phyloP scores from a whole-genome alignment of 2,797 vertebrate genomes.

The Falco naumanni region DNA sequence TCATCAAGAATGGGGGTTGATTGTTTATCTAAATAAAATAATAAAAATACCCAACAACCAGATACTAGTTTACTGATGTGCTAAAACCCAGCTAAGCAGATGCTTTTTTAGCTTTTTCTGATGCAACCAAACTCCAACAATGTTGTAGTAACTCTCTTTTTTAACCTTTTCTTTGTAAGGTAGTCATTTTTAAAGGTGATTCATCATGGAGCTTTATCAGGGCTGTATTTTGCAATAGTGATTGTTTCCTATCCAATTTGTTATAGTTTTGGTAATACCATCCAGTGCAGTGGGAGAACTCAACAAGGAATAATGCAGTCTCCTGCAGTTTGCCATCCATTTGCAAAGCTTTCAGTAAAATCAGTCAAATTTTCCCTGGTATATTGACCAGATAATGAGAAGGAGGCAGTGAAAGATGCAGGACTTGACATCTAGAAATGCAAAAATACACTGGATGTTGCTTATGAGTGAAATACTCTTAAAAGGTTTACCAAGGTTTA shows the following conservation, averaged over 20 bases:
- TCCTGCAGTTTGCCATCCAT: background rate
- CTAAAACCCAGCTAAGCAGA: background rate
- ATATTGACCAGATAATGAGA: background rate
- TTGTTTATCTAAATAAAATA: background rate
- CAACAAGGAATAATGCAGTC: background rate
- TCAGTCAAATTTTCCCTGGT: background rate
- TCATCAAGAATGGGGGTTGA: background rate
- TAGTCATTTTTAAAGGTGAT: background rate
- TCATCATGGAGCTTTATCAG: background rate
- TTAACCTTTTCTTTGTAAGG: background rate
- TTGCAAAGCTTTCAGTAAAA: background rate
- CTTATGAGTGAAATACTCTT: background rate
- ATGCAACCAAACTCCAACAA: background rate
- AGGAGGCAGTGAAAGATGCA: background rate
- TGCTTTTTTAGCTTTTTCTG: background rate
- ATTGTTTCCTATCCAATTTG: background rate
- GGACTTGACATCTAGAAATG: background rate
- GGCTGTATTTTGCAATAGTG: background rate
- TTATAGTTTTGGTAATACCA: background rate
- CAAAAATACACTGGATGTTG: background rate
- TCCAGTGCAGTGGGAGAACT: background rate
- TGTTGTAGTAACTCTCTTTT: background rate
- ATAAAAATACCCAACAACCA: background rate
- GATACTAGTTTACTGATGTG: background rate
- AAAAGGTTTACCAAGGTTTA: background rate